These are phyloP conservation scores for Merops nubicus DNA, from an alignment of 2,113 vertebrate genomes.

Conservation along the genomic window DNA sequence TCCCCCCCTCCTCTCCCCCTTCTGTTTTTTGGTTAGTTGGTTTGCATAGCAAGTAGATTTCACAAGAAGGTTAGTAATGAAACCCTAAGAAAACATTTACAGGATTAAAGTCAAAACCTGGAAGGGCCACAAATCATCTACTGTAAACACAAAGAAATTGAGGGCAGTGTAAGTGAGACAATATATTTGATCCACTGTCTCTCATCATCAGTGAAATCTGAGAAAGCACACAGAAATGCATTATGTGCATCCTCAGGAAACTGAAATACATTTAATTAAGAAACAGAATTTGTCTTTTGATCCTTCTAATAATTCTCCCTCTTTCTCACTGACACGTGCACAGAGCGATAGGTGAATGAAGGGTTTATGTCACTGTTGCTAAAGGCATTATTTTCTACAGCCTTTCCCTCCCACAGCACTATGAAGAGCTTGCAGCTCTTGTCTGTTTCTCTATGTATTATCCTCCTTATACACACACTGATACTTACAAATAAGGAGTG, in stretches of 20 bases:
- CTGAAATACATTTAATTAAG: conserved; percentile 50
- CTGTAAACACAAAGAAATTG: conserved; percentile 30
- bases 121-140: background rate
- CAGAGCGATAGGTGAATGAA: background rate
- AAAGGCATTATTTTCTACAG: conserved; percentile 37
- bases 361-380: conserved; percentile 8
- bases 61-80: background rate
- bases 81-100: background rate
- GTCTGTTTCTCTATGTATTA: background rate
- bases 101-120: conserved; percentile 18
- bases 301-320: conserved; percentile 27
- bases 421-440: background rate
- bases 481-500: conserved; percentile 33
- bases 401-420: background rate
- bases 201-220: conserved; percentile 14
- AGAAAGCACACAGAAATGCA: background rate
- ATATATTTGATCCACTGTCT: conserved; percentile 7
- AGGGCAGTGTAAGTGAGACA: conserved; percentile 5
- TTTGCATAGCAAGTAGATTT: background rate
- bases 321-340: background rate
- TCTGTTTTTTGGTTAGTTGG: background rate
- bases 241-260: conserved; percentile 30
- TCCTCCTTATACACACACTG: background rate
- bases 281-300: conserved; percentile 51
- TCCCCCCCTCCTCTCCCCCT: background rate